Percentiles rank a stretch among this genome's conserved stretches.
Conservation (phyloP, 1,140 invertebrate genomes). For the Bradysia coprophila region DNA sequence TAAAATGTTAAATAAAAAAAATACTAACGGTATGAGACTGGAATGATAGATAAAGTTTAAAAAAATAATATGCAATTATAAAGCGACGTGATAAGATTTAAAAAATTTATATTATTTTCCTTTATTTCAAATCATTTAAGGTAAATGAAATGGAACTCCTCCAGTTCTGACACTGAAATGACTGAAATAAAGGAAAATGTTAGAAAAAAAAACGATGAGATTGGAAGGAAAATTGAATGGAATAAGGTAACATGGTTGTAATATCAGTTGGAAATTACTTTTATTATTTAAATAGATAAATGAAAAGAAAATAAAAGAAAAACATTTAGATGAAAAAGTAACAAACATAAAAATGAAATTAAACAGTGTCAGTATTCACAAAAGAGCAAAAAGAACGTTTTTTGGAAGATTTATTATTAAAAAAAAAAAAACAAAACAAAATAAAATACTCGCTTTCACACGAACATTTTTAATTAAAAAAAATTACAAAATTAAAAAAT, state of each 20-base stretch:
- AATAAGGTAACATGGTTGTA: not conserved
- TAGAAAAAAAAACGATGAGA: too few species aligned
- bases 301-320: not conserved
- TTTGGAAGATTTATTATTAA: not conserved
- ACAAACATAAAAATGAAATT: not conserved
- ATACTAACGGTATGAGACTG: not conserved
- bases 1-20: not conserved
- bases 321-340: not conserved
- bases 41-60: not conserved
- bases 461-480: not conserved
- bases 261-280: not conserved
- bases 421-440: not conserved
- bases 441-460: constrained; percentile 1
- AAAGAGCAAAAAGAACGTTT: not conserved
- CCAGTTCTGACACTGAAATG: too few species aligned
- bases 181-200: too few species aligned
- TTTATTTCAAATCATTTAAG: not conserved
- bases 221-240: not conserved
- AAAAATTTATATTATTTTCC: not conserved
- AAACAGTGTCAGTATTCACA: not conserved
- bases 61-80: constrained; percentile 1
- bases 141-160: too few species aligned
- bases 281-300: not conserved
- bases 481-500: not conserved
- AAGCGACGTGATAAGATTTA: not conserved